Conservation (phyloP, 2,888 invertebrate species). For the Ypsolopha sequella region DNA sequence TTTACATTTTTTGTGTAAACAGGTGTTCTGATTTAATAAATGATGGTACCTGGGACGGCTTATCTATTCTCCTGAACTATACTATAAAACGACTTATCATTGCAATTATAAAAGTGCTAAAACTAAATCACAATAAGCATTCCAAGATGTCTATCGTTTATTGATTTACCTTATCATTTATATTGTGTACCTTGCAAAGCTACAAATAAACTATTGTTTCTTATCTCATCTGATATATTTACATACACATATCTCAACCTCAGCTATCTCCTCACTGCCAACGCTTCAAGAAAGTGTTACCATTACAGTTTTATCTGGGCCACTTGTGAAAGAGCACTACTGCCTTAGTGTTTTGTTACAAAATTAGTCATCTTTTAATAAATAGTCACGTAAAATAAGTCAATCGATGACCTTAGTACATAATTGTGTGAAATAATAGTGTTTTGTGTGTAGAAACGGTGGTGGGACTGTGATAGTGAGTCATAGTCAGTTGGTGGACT, state of each 20-base stretch:
- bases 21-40: too few relatives aligned
- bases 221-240: conserved; percentile 66
- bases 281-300: conserved; percentile 46
- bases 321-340: conserved; percentile 28
- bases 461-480: conserved; percentile 42
- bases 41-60: too few relatives aligned
- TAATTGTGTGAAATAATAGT: not conserved
- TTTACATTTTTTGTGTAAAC: too few relatives aligned
- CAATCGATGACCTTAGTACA: conserved; percentile 20
- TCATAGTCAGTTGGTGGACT: conserved; percentile 51
- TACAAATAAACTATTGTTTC: conserved; percentile 28
- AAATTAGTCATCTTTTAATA: conserved; percentile 1
- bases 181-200: conserved; percentile 24
- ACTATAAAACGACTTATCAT: too few relatives aligned
- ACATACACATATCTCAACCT: conserved; percentile 39
- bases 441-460: not conserved
- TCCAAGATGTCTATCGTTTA: too few relatives aligned
- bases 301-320: conserved; percentile 48
- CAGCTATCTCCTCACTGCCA: conserved; percentile 43
- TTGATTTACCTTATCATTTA: not conserved
- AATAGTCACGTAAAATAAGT: conserved; percentile 20
- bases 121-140: too few relatives aligned
- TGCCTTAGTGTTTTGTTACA: not conserved
- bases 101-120: too few relatives aligned
- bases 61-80: too few relatives aligned